A percentile compares a stretch with the other conserved stretches of the same genome.
Conservation (phyloP, 2,797 vertebrate species). For the Avahi laniger region DNA sequence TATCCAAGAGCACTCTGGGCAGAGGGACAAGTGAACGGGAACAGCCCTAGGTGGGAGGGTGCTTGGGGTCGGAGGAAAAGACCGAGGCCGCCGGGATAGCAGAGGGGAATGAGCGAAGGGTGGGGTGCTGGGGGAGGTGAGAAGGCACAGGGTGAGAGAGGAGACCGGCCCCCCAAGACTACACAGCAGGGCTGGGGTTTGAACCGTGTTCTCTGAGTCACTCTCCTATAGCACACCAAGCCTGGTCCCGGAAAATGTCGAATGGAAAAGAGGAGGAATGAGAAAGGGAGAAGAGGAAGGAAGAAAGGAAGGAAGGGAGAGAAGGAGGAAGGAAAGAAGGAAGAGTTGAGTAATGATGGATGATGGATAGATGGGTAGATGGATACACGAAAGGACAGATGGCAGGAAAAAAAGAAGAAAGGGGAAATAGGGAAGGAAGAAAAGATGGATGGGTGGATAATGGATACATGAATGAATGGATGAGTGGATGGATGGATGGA, state of each 20-base stretch:
- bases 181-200: neutral
- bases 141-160: neutral
- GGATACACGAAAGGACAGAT: neutral
- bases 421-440: neutral
- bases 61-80: neutral
- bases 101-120: fast-evolving
- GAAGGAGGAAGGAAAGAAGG: neutral
- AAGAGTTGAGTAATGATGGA: neutral
- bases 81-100: fast-evolving
- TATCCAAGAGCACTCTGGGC: neutral
- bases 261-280: neutral
- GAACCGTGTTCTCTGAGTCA: neutral
- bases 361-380: neutral
- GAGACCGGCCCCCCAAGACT: fast-evolving
- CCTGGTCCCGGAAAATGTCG: neutral
- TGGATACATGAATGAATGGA: neutral
- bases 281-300: too few relatives aligned
- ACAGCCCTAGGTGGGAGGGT: too few relatives aligned
- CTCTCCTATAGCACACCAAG: too few relatives aligned
- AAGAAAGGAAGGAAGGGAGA: neutral
- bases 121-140: fast-evolving
- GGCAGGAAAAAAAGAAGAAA: neutral
- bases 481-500: too few relatives aligned
- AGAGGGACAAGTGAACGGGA: neutral
- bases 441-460: neutral